Base-by-base conservation (phyloP, 2,888 invertebrate genomes). In the Polymixis flavicincta region DNA sequence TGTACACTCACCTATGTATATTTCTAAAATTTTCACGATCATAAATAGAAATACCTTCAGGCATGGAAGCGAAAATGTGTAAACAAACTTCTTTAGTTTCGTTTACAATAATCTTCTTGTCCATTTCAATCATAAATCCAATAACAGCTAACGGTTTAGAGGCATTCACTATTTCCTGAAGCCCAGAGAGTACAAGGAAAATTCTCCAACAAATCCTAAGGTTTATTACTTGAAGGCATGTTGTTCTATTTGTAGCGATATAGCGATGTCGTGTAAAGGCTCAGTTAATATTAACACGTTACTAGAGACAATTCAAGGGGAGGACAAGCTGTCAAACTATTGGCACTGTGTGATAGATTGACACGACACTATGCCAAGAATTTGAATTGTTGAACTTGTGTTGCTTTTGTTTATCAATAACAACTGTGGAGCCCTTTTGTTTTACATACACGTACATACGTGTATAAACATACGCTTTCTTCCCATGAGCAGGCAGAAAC, bases 321-420 rank as follows among this genome's bases (percentile, higher is more conserved):
- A 76, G 85, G 80, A 85, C 85, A 66, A 4, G 59, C 77, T 83
- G 85, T 83, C 85, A 85, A 17, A 55, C 71, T 64, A 79, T 77
- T 80, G 71, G 67, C 66, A 54, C 67, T 50, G 37, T 64, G n/a
- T 76, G 85, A 85, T 72, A 32, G 71, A 76, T 77, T 71, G 78
- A 83, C 83, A 81, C 57, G 75, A 76, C 63, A 28, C 57, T 70
- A 68, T 68, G 74, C 42, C 61, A 64, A 65, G 69, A 57, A 76
- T 85, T 84, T 80, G 52, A 80, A 85, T 80, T 61, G 69, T 69
- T 64, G 50, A 61, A 67, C 57, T 61, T n/a, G 57, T 73, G 67
- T 60, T 45, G 22, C 54, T 59, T 67, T 78, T 75, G 66, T 75
- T 70, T 75, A 45, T 75, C 19, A 57, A 17, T 77, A 13, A 54